These are phyloP conservation scores for Syncerus caffer DNA, from an alignment of 2,797 vertebrate species.

Conservation along the genomic window DNA sequence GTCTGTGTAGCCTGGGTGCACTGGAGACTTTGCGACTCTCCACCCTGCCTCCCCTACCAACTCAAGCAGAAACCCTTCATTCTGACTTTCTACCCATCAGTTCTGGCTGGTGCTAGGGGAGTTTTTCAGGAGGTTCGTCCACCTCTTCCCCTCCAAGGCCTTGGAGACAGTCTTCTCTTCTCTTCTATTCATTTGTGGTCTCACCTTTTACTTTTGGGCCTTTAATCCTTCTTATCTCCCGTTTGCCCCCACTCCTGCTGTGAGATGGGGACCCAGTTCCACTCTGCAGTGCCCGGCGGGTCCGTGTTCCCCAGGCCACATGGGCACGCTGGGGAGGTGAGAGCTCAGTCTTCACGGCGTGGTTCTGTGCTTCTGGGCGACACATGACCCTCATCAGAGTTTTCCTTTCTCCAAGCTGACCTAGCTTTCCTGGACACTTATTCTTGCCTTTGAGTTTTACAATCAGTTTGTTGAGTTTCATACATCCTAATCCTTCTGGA, in stretches of 20 bases:
- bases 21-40: too few species aligned
- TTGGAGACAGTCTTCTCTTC: not conserved
- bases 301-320: not conserved
- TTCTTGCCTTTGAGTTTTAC: not conserved
- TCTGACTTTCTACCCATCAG: not conserved
- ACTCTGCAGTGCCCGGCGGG: accelerated
- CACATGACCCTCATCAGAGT: accelerated
- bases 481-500: not conserved
- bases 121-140: not conserved
- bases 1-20: not conserved
- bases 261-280: not conserved
- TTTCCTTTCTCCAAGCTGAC: not conserved
- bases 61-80: not conserved
- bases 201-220: not conserved
- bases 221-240: not conserved
- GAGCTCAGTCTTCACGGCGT: not conserved
- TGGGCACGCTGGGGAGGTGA: accelerated
- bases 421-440: not conserved
- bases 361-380: not conserved
- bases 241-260: not conserved
- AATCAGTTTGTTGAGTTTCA: too few species aligned
- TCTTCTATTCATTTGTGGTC: not conserved
- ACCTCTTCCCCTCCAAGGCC: not conserved
- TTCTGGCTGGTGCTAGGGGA: not conserved
- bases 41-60: not conserved